Evolutionary conservation across 2,113 vertebrate species (phyloP), one percentile per base, ranked within the genome.

Genomic region (Caranx ignobilis): DNA sequence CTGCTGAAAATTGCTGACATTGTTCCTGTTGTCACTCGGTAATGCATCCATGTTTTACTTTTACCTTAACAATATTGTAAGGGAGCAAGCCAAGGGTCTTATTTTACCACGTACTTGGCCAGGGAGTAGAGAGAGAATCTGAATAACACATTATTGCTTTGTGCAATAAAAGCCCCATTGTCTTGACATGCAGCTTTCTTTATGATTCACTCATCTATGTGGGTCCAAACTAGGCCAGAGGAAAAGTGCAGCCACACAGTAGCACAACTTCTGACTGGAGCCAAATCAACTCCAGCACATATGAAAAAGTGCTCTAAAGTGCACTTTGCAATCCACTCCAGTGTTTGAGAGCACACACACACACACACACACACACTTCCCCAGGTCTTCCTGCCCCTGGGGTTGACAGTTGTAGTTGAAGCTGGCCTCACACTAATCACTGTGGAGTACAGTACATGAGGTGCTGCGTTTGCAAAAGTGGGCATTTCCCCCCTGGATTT

Each of bases 381-480:
- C 66, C 39, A 55, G 43, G 68, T 81, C 61, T 61, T 76, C 82
- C 74, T 68, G 72, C 78, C 81, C 37, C 11, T 37, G 71, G 77
- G 82, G 59, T 77, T 41, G 47, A 71, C 83, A 72, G 82, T 60
- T 54, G 69, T 19, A 45, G 65, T 26, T 26, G 13, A 16, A 82
- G 74, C 77, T 56, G 65, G 89, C 57, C 62, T 80, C 84, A 75
- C 72, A 81, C 88, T 91, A 82, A 92, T 89, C 87, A 87, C 86
- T 76, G 59, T 65, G 57, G 88, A 87, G 87, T 91, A 82, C 83
- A 84, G 75, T 73, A 54, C 82, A 70, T 87, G 63, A 71, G 75
- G 85, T 89, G 86, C 89, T 90, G 87, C 84, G 87, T 92, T 81
- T 82, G 86, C 89, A 82, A 80, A 80, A 89, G 71, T 72, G 84